phyloP scores from a whole-genome alignment of 1,140 invertebrate genomes.

The Thaumatotibia leucotreta region DNA sequence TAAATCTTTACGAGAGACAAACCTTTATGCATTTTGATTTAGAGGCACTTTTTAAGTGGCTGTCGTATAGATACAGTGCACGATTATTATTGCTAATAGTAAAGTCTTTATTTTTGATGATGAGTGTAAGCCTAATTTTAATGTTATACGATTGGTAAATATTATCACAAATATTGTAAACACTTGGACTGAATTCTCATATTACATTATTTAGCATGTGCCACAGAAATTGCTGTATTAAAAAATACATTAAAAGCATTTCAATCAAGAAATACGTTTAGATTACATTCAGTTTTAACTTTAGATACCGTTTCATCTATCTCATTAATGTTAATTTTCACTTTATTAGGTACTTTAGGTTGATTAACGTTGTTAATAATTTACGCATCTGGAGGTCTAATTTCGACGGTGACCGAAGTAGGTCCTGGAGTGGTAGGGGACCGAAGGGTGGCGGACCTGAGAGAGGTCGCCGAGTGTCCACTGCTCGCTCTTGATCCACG shows the following conservation, averaged over 20 bases:
- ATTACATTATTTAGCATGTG: conserved; percentile 16
- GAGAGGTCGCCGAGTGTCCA: conserved; percentile 79
- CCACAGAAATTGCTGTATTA: conserved; percentile 21
- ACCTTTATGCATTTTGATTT: conserved; percentile 44
- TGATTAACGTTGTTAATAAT: conserved; percentile 8
- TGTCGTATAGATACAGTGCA: conserved; percentile 49
- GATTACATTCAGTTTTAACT: not conserved
- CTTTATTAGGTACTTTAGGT: conserved; percentile 12
- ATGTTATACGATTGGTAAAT: conserved; percentile 42
- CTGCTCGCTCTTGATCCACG: conserved; percentile 82
- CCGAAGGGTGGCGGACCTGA: conserved; percentile 64
- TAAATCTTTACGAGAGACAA: conserved; percentile 31
- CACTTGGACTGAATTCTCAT: conserved; percentile 53
- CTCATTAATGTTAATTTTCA: conserved; percentile 4
- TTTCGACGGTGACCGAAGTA: conserved; percentile 68
- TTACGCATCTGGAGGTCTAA: conserved; percentile 63
- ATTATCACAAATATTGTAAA: conserved; percentile 68
- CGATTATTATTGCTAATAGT: conserved; percentile 46
- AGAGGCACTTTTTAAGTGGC: conserved; percentile 67
- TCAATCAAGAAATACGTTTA: conserved; percentile 8
- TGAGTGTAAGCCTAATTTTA: conserved; percentile 55
- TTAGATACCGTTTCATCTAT: conserved; percentile 12
- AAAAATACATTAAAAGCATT: conserved; percentile 16
- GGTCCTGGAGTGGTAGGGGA: conserved; percentile 64
- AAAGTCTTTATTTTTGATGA: conserved; percentile 16